These are phyloP conservation scores for Caiman crocodilus DNA, from an alignment of 2,797 vertebrate genomes.

Conservation along the genomic window DNA sequence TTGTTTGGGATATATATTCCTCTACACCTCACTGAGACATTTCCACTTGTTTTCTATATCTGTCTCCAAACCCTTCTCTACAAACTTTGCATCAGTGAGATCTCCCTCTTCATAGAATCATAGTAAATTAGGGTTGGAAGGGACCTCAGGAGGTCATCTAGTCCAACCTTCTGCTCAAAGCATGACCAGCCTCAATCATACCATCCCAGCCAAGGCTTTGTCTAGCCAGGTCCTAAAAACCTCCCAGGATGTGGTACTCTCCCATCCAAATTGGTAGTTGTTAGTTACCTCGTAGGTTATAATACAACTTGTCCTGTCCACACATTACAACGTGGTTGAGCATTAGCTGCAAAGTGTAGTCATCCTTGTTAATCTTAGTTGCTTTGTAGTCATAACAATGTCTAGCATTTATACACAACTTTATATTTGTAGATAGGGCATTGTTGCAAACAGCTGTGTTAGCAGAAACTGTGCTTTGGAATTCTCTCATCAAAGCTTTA, in stretches of 20 bases:
- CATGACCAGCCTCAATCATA: no score
- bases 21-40: not conserved
- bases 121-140: no score
- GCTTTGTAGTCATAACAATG: not conserved
- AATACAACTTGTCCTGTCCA: not conserved
- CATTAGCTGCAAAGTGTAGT: not conserved
- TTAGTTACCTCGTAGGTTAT: not conserved
- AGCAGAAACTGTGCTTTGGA: not conserved
- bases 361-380: not conserved
- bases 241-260: not conserved
- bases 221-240: no score
- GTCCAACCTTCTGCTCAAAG: no score
- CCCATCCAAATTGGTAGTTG: not conserved
- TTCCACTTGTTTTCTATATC: not conserved
- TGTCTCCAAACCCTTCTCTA: not conserved
- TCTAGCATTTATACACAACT: not conserved
- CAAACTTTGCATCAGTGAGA: not conserved
- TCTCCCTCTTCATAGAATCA: not conserved
- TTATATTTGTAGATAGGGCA: not conserved
- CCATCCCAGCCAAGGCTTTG: no score
- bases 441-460: not conserved
- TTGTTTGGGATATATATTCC: accelerated
- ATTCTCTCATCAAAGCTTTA: not conserved
- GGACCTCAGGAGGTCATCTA: no score
- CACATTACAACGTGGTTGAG: accelerated